These are phyloP conservation scores for Tetramorium parvispinum DNA, from an alignment of 1,140 invertebrate species.

Conservation along the genomic window DNA sequence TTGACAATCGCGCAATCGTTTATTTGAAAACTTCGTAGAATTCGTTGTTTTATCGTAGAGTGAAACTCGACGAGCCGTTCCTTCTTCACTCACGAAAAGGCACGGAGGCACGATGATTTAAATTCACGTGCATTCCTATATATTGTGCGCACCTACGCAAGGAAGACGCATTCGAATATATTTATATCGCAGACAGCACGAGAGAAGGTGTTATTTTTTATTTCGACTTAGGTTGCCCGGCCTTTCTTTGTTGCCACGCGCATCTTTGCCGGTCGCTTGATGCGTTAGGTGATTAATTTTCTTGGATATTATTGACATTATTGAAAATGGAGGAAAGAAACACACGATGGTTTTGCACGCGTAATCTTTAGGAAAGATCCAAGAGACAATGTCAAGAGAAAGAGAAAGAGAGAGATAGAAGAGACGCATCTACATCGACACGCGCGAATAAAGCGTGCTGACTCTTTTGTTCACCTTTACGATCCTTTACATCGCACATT, in stretches of 20 bases:
- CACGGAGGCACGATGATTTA: neutral
- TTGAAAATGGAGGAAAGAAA: neutral
- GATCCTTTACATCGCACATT: slow-evolving; percentile 20
- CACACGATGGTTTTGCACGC: neutral
- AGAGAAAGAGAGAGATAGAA: too few species aligned
- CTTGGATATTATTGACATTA: neutral
- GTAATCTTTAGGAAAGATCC: slow-evolving; percentile 19
- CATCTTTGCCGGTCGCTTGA: neutral
- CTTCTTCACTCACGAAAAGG: neutral
- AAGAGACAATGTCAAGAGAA: neutral
- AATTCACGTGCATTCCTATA: neutral
- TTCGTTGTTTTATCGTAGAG: neutral
- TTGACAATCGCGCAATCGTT: neutral
- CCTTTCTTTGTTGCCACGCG: neutral
- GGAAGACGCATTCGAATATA: slow-evolving; percentile 7
- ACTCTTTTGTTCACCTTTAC: slow-evolving; percentile 43
- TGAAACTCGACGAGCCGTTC: neutral
- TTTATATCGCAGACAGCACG: neutral
- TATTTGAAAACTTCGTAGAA: neutral
- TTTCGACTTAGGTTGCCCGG: neutral
- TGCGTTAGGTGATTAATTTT: neutral
- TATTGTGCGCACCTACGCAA: neutral
- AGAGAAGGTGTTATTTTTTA: neutral
- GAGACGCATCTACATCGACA: neutral
- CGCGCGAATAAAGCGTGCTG: slow-evolving; percentile 4